Conservation (phyloP, 1,140 invertebrate species). For the Lucilia sericata region DNA sequence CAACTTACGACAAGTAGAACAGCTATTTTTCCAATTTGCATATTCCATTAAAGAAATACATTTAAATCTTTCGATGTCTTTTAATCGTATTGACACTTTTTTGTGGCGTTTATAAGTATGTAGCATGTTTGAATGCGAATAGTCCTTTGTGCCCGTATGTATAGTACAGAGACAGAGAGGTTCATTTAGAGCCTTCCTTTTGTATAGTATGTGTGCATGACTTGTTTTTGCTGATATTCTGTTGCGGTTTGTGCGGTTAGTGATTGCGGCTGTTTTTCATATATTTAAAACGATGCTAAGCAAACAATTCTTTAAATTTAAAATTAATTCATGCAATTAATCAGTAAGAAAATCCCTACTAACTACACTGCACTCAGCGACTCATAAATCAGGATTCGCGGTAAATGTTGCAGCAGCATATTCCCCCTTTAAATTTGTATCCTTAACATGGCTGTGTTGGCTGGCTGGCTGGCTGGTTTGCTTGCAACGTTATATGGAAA, state of each 20-base stretch:
- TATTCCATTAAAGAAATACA: neutral
- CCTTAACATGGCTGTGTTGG: neutral
- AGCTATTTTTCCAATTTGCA: neutral
- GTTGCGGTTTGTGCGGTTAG: slow-evolving; percentile 35
- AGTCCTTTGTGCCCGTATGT: neutral
- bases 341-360: slow-evolving; percentile 38
- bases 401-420: slow-evolving; percentile 6
- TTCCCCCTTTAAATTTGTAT: neutral
- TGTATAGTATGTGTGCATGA: neutral
- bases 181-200: neutral
- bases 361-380: slow-evolving; percentile 41
- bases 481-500: slow-evolving; percentile 13
- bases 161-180: neutral
- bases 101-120: neutral
- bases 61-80: slow-evolving; percentile 19
- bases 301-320: slow-evolving; percentile 42
- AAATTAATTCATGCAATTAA: slow-evolving; percentile 41
- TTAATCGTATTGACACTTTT: slow-evolving; percentile 5
- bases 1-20: neutral
- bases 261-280: slow-evolving; percentile 30
- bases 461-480: neutral
- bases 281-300: slow-evolving; percentile 25
- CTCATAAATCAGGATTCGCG: slow-evolving; percentile 43
- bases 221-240: neutral
- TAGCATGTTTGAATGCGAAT: neutral